A percentile compares a stretch with the other conserved stretches of the same genome.
These are phyloP conservation scores for Rhagophthalmus giganteus DNA, from an alignment of 2,888 invertebrate genomes.

Conservation along the genomic window DNA sequence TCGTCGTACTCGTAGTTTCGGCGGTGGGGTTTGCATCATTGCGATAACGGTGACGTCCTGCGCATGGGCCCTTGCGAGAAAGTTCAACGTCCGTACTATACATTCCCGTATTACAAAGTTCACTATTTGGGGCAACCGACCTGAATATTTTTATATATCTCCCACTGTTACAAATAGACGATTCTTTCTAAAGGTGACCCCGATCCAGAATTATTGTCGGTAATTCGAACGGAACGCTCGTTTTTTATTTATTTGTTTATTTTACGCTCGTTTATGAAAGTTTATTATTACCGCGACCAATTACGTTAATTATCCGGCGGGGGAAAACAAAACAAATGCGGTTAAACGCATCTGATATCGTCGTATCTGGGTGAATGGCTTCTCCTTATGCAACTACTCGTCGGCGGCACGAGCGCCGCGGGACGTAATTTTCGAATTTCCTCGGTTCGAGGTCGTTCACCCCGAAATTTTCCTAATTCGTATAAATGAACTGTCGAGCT, in stretches of 20 bases:
- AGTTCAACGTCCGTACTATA: constrained; percentile 42
- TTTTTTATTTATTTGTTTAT: constrained; percentile 6
- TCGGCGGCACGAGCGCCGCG: too few species aligned
- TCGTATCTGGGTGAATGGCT: too few species aligned
- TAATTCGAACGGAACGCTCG: constrained; percentile 6
- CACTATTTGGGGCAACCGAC: constrained; percentile 41
- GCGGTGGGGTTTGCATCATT: constrained; percentile 41
- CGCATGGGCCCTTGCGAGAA: constrained; percentile 38
- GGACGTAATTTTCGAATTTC: too few species aligned
- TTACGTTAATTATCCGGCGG: constrained; percentile 3
- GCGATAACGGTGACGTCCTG: constrained; percentile 41
- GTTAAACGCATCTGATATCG: background rate
- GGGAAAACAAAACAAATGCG: background rate
- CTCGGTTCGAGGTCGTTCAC: too few species aligned
- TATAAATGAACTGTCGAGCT: too few species aligned
- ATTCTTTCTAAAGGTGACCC: constrained; percentile 27
- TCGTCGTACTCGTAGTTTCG: constrained; percentile 39
- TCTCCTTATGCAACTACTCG: too few species aligned
- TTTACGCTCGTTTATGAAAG: constrained; percentile 1
- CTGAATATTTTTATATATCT: constrained; percentile 43
- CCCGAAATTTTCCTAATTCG: too few species aligned
- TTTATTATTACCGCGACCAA: constrained; percentile 1
- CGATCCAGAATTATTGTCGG: constrained; percentile 20
- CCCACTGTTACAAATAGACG: constrained; percentile 37
- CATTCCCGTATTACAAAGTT: constrained; percentile 43